These are phyloP conservation scores for Apaloderma vittatum DNA, from an alignment of 2,113 vertebrate species.

Conservation along the genomic window DNA sequence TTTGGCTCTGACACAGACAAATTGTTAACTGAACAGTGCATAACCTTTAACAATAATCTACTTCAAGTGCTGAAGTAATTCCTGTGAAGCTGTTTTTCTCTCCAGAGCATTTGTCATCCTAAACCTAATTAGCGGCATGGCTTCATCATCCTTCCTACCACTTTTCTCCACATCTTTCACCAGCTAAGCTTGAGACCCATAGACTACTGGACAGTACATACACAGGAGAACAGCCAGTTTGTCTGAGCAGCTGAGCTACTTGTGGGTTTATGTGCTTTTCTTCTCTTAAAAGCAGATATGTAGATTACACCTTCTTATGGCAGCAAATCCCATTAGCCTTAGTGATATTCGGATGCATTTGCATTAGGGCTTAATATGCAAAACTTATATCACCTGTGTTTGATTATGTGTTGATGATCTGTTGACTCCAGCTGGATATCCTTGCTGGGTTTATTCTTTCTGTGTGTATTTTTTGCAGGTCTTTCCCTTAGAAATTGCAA, in stretches of 20 bases:
- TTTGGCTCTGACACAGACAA: neutral
- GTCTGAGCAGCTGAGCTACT: neutral
- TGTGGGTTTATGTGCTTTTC: neutral
- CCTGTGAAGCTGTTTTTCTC: neutral
- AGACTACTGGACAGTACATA: rapidly evolving
- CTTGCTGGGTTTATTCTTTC: neutral
- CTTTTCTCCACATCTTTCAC: neutral
- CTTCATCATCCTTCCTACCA: neutral
- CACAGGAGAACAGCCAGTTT: neutral
- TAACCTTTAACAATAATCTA: constrained; percentile 45
- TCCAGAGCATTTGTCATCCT: neutral
- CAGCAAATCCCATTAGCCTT: neutral
- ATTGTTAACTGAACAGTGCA: neutral
- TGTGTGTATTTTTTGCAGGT: neutral
- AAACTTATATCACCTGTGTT: neutral
- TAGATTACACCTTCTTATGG: neutral
- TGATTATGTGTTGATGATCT: neutral
- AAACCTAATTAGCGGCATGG: neutral
- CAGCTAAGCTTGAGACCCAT: neutral
- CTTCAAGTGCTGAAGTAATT: neutral
- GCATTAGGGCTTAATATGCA: neutral
- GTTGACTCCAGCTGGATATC: neutral
- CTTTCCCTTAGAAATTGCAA: neutral
- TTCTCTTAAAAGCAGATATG: neutral
- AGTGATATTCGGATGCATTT: neutral